Percentiles rank a stretch among this genome's conserved stretches.
These are phyloP conservation scores for Echinops telfairi DNA, from an alignment of 2,113 vertebrate genomes.

Conservation along the genomic window DNA sequence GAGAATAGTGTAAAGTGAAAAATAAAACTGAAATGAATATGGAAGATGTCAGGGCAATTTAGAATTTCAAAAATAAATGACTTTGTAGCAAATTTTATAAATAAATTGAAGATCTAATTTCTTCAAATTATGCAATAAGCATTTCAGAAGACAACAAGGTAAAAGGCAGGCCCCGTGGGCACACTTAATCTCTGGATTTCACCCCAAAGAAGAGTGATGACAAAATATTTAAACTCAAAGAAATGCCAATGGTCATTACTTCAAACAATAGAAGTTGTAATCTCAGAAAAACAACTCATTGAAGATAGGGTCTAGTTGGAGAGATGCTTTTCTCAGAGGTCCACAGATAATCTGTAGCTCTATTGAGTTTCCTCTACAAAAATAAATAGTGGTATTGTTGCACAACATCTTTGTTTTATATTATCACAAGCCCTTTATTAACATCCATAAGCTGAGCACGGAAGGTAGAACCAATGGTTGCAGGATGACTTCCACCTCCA, in stretches of 20 bases:
- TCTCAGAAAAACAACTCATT: not conserved
- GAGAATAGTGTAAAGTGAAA: no score
- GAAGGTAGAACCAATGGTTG: not conserved
- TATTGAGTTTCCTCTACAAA: not conserved
- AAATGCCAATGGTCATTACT: not conserved
- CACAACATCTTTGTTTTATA: not conserved
- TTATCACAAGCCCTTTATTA: not conserved
- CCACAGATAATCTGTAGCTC: not conserved
- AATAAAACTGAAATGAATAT: no score
- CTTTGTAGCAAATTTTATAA: no score
- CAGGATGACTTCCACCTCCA: not conserved
- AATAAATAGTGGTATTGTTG: not conserved
- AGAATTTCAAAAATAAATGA: no score
- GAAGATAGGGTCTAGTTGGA: not conserved
- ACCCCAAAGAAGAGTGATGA: not conserved
- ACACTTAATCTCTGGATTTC: not conserved
- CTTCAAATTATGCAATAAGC: no score
- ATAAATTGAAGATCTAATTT: no score
- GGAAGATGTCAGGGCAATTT: no score
- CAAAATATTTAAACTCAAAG: not conserved
- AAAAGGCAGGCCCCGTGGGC: not conserved
- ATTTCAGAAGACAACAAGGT: no score
- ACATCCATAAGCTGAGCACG: not conserved
- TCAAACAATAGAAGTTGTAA: not conserved
- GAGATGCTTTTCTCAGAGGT: not conserved